phyloP scores from a whole-genome alignment of 2,113 vertebrate genomes.

The Dicentrarchus labrax region DNA sequence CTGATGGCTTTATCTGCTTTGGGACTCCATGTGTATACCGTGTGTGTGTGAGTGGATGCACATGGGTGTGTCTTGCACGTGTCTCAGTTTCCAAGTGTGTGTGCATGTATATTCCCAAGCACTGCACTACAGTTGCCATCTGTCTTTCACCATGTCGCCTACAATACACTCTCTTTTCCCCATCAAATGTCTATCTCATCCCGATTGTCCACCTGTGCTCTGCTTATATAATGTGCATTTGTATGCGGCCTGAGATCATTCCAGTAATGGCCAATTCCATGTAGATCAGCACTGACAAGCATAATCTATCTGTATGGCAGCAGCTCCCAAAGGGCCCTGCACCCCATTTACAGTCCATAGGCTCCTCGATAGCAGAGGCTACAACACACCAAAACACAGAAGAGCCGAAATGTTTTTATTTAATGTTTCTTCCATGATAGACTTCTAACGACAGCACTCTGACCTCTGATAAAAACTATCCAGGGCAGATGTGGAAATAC shows the following conservation, averaged over 20 bases:
- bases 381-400: conserved; percentile 10
- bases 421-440: conserved; percentile 42
- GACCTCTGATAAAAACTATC: conserved; percentile 49
- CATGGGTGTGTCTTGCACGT: conserved; percentile 39
- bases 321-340: conserved; percentile 59
- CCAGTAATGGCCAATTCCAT: conserved; percentile 68
- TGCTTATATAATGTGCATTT: conserved; percentile 69
- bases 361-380: conserved; percentile 32
- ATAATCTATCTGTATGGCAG: conserved; percentile 70
- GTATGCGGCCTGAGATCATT: conserved; percentile 74
- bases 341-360: conserved; percentile 59
- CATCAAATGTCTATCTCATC: conserved; percentile 70
- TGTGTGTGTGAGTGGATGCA: conserved; percentile 9
- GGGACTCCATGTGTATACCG: conserved; percentile 48
- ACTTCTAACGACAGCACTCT: conserved; percentile 33
- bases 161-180: conserved; percentile 59
- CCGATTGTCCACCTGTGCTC: conserved; percentile 72
- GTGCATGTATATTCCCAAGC: conserved; percentile 14
- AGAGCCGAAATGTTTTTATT: conserved; percentile 50
- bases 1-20: conserved; percentile 71
- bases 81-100: conserved; percentile 14
- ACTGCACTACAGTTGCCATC: conserved; percentile 52
- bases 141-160: conserved; percentile 54
- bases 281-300: conserved; percentile 73
- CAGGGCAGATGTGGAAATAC: conserved; percentile 49